phyloP scores from a whole-genome alignment of 53 echinoderm and acorn worm genomes.

The Holothuria scabra region DNA sequence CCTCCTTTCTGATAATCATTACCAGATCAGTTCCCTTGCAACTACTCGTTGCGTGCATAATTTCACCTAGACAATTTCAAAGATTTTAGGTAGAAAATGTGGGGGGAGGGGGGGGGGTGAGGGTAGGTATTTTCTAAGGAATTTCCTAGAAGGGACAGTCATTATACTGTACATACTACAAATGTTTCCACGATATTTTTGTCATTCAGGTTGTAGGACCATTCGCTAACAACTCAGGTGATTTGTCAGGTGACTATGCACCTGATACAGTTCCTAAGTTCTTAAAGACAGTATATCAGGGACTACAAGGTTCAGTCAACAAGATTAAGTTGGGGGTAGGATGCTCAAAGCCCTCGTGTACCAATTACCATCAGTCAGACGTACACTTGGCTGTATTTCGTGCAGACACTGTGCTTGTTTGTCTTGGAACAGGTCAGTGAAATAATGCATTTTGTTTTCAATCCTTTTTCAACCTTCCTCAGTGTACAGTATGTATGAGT shows the following conservation, averaged over 20 bases:
- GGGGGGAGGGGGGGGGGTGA: no score
- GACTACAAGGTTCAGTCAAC: slow-evolving; percentile 59
- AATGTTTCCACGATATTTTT: neutral
- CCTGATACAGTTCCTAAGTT: slow-evolving; percentile 60
- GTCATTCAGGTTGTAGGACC: slow-evolving; percentile 80
- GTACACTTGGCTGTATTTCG: slow-evolving; percentile 61
- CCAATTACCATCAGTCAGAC: slow-evolving; percentile 50
- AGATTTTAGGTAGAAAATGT: no score
- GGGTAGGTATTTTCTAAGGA: no score
- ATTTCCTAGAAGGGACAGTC: no score
- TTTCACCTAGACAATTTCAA: no score
- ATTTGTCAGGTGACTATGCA: slow-evolving; percentile 72
- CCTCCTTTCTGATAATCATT: no score
- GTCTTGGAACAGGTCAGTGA: slow-evolving; percentile 77
- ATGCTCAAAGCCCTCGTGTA: slow-evolving; percentile 67
- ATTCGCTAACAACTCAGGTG: slow-evolving; percentile 68
- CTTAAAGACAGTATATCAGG: slow-evolving; percentile 61
- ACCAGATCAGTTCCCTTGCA: no score
- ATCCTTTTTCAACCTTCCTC: no score
- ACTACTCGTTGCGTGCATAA: no score
- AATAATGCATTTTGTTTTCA: no score
- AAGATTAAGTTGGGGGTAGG: slow-evolving; percentile 64
- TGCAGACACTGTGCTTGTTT: slow-evolving; percentile 78
- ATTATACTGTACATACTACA: no score
- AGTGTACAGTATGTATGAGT: no score